These are phyloP conservation scores for Anas platyrhynchos DNA, from an alignment of 2,113 vertebrate species.

Conservation along the genomic window DNA sequence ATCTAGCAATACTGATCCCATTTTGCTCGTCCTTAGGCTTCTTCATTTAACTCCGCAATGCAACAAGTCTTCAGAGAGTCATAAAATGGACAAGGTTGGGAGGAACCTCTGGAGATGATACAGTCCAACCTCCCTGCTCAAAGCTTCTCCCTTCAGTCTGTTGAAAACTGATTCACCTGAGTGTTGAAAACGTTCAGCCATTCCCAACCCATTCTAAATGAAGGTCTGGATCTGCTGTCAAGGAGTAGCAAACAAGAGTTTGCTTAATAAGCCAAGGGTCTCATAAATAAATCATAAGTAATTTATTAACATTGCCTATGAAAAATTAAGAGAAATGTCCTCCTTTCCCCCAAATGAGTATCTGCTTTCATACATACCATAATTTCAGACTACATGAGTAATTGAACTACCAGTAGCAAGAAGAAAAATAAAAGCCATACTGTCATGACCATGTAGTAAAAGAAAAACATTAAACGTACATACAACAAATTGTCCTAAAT, in stretches of 20 bases:
- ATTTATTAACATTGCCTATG: not conserved
- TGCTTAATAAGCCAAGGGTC: not conserved
- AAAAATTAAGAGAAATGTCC: not conserved
- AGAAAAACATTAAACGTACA: not conserved
- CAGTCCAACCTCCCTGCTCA: not conserved
- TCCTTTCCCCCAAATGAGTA: not conserved
- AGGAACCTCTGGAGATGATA: not conserved
- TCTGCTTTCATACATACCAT: not conserved
- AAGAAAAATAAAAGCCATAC: not conserved
- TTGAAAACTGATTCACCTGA: not conserved
- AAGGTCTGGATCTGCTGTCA: not conserved
- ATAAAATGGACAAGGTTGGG: not conserved
- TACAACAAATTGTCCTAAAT: not conserved
- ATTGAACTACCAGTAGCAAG: not conserved
- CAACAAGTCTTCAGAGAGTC: not conserved
- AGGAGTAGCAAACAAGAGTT: not conserved
- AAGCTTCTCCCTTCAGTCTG: not conserved
- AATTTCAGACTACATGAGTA: not conserved
- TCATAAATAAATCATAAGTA: not conserved
- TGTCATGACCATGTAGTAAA: fast-evolving
- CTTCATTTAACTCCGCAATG: not conserved
- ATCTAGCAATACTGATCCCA: not conserved
- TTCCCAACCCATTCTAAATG: not conserved
- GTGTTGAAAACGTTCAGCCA: not conserved
- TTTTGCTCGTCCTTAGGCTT: not conserved